Evolutionary conservation across 2,113 vertebrate species (phyloP), one percentile per base, ranked within the genome.

Genomic region (Dolichotis patagonum): DNA sequence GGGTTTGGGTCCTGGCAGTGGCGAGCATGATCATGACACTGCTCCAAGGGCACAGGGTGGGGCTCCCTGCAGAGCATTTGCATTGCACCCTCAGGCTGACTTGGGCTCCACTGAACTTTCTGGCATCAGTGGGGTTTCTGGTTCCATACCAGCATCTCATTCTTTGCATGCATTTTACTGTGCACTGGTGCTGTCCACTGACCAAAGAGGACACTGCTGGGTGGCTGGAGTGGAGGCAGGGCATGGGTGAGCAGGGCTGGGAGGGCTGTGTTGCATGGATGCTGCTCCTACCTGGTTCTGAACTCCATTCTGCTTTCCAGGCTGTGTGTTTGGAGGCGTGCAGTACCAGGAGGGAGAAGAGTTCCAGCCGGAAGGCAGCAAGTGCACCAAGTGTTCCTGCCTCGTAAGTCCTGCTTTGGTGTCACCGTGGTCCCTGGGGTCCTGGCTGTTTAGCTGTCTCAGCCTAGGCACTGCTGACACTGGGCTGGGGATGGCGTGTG

Each of bases 301-400:
- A 94, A 16, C 75, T 83, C 9, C 30, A 16, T 88, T 49, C 58
- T 98, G 28, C 96, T 96, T 97, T 98, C 62, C 98, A 99, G 99
- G 99, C 60, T 99, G 99, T 95, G 98, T 99, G 97, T 99, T 99
- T 95, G 99, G 99, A 98, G 99, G 99, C 24, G 99, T 98, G 62
- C 98, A 99, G 91, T 99, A 99, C 98, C 99, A 98, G 96, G 99
- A 99, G 98, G 99, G 99, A 96, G 99, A 99, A 97, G 99, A 99
- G 97, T 99, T 99, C 98, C 99, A 98, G 95, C 99, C 99, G 8
- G 99, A 99, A 98, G 99, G 99, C 69, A 99, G 99, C 97, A 99
- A 99, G 88, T 99, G 99, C 96, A 99, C 99, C 98, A 99, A 98
- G 97, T 99, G 99, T 94, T 99, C 98, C 93, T 99, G 99, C 98